These are phyloP conservation scores for Scortum barcoo DNA, from an alignment of 2,113 vertebrate species.

Conservation along the genomic window DNA sequence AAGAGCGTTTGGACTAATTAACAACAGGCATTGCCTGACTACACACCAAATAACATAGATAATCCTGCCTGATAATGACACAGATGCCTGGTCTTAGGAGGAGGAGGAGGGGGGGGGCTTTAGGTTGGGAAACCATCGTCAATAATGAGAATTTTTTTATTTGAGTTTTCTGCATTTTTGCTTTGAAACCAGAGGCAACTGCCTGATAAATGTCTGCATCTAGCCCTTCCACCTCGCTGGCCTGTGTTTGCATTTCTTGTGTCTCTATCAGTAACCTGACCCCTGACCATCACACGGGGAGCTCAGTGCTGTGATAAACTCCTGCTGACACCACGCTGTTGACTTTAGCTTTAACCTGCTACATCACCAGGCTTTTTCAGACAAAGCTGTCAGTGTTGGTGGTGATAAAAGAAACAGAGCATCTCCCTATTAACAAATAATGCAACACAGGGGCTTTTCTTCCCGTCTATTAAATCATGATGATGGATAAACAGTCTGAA, in stretches of 20 bases:
- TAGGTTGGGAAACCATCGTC: not conserved
- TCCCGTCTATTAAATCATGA: slow-evolving; percentile 13
- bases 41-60: slow-evolving; percentile 50
- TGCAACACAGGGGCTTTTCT: not conserved
- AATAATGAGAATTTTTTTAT: not conserved
- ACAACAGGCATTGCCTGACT: slow-evolving; percentile 60
- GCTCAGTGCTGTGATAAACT: slow-evolving; percentile 66
- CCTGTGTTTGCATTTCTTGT: slow-evolving; percentile 53
- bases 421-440: slow-evolving; percentile 5
- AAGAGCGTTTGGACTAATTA: slow-evolving; percentile 61
- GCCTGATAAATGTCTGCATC: not conserved
- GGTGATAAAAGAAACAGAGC: not conserved
- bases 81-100: slow-evolving; percentile 14
- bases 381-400: slow-evolving; percentile 34
- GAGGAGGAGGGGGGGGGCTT: not conserved
- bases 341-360: slow-evolving; percentile 65
- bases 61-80: slow-evolving; percentile 46
- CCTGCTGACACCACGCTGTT: slow-evolving; percentile 68
- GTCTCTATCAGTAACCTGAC: slow-evolving; percentile 57
- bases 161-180: slow-evolving; percentile 14
- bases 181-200: not conserved
- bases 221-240: not conserved
- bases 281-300: slow-evolving; percentile 28
- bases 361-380: slow-evolving; percentile 21
- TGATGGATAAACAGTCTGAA: slow-evolving; percentile 32